Evolutionary conservation across 1,140 invertebrate genomes (phyloP), one percentile per base, ranked within the genome.

Genomic region (Zaprionus lachaisei): DNA sequence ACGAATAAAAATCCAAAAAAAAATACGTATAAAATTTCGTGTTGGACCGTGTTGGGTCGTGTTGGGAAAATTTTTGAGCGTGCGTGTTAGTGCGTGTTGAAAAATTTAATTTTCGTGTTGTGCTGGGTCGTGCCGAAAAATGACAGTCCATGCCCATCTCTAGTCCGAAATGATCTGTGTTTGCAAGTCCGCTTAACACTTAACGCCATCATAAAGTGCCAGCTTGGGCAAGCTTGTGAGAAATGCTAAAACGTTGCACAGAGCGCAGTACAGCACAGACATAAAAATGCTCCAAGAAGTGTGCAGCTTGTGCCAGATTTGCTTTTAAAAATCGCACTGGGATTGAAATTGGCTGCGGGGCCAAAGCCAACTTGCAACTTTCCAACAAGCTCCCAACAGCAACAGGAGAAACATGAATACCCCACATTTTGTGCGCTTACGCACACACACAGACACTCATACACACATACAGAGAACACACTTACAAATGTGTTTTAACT

Each of bases 401-500:
- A 31, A 31, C 55, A 68, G 31, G 9, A 34, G 31, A 9, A 34
- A 72, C 55, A 67, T 41, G 38, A n/a, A n/a, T 15, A 14, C 38
- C 38, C 12, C 15, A 5, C 38, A 5, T 47, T 38, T 20, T 31
- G 62, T 57, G n/a, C 61, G 49, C 17, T n/a, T 4, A 44, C 20
- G 26, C 22, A 38, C 41, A 70, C 31, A 54, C 9, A 64, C 54
- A 58, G 5, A 14, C 31, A 41, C n/a, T 47, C 5, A 64, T 31
- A 58, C 11, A 14, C 31, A 51, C n/a, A 61, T 22, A 70, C 34
- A 47, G 37, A 55, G 37, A 63, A 38, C 63, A 47, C 80, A 65
- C 79, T 89, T 89, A 83, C 84, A 89, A 86, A 89, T 89, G 84
- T 84, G 80, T 83, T 89, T 86, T 83, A 86, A 86, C 84, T 83